phyloP scores from a whole-genome alignment of 1,140 invertebrate genomes.

The Macrocentrus cingulum region DNA sequence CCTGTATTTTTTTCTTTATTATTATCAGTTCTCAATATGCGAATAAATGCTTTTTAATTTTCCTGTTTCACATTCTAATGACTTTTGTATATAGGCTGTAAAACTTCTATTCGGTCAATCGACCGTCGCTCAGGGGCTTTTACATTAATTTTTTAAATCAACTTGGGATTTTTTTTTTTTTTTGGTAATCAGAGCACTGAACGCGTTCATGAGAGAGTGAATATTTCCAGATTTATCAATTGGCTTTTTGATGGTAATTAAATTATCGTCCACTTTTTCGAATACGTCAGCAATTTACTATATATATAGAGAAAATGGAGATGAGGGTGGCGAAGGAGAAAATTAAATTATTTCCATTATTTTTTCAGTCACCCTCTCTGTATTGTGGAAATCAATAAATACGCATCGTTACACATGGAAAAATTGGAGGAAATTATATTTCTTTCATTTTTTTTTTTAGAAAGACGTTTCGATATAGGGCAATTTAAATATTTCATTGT shows the following conservation, averaged over 20 bases:
- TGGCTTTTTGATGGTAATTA: constrained; percentile 9
- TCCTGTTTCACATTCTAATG: constrained; percentile 14
- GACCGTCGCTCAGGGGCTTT: neutral
- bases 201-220: constrained; percentile 6
- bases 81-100: neutral
- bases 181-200: neutral
- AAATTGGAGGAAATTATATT: too few relatives aligned
- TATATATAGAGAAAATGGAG: neutral
- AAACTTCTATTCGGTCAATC: neutral
- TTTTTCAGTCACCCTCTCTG: neutral
- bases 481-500: too few relatives aligned
- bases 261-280: constrained; percentile 5
- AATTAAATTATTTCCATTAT: constrained; percentile 1
- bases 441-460: too few relatives aligned
- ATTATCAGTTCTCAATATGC: neutral
- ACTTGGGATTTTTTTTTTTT: neutral
- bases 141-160: too few relatives aligned
- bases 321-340: neutral
- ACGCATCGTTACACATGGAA: too few relatives aligned
- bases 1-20: constrained; percentile 5
- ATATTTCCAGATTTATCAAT: neutral
- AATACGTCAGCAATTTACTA: constrained; percentile 9
- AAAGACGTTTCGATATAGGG: too few relatives aligned
- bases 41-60: constrained; percentile 18
- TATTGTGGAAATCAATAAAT: neutral